A percentile compares a stretch with the other conserved stretches of the same genome.
Evolutionary conservation across 2,113 vertebrate genomes (phyloP).

Genomic region (Pseudopodoces humilis): DNA sequence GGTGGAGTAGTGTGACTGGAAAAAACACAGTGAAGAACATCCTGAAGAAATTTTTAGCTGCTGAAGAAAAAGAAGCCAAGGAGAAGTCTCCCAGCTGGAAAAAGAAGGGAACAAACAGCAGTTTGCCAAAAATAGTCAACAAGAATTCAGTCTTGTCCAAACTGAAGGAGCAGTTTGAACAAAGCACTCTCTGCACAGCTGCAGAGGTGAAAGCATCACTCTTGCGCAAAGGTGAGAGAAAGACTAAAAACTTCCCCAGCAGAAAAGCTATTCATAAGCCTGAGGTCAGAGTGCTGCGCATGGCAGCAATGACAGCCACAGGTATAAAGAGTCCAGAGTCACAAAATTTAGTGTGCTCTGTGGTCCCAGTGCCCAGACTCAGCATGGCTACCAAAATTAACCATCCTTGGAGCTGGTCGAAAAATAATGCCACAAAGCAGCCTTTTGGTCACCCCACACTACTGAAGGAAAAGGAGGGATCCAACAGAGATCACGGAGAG

Average conservation of each 20-base stretch:
- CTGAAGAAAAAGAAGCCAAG: slow-evolving; percentile 75
- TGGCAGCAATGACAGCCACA: slow-evolving; percentile 35
- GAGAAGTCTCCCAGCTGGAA: neutral
- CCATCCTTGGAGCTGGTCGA: slow-evolving; percentile 62
- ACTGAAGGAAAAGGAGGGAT: neutral
- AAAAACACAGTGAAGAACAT: slow-evolving; percentile 80
- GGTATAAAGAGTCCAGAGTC: slow-evolving; percentile 34
- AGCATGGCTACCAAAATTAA: slow-evolving; percentile 66
- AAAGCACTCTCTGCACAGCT: slow-evolving; percentile 65
- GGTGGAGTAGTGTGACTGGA: slow-evolving; percentile 1
- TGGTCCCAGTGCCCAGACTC: slow-evolving; percentile 47
- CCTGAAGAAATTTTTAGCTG: slow-evolving; percentile 81
- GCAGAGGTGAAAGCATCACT: slow-evolving; percentile 17
- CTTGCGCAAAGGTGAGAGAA: slow-evolving; percentile 7
- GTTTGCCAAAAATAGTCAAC: slow-evolving; percentile 47
- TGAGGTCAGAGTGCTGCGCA: slow-evolving; percentile 42
- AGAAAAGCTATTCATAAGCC: slow-evolving; percentile 55
- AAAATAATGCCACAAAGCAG: slow-evolving; percentile 4
- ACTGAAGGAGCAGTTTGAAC: slow-evolving; percentile 83
- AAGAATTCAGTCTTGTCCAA: slow-evolving; percentile 72
- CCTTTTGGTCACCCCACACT: neutral
- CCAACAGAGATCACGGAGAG: neutral
- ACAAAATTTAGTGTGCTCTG: slow-evolving; percentile 60
- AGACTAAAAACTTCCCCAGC: neutral
- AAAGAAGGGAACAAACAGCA: neutral